Percentiles rank a stretch among this genome's conserved stretches.
phyloP scores from a whole-genome alignment of 2,113 vertebrate genomes.

The Laticauda colubrina region DNA sequence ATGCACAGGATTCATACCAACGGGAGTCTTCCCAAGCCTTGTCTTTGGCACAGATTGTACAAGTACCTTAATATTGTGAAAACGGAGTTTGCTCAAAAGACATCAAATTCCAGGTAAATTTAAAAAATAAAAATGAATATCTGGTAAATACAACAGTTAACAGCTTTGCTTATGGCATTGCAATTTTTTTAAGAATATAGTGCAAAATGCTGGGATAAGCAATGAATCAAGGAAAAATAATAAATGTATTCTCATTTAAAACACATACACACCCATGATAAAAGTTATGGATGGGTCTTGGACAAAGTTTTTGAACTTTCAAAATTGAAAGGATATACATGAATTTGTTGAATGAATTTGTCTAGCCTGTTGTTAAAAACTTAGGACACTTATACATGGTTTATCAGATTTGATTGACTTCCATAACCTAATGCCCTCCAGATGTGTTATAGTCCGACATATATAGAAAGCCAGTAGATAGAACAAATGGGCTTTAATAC shows the following conservation, averaged over 20 bases:
- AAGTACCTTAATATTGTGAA: constrained; percentile 91
- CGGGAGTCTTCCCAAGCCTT: constrained; percentile 89
- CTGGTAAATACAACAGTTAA: constrained; percentile 42
- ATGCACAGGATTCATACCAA: constrained; percentile 94
- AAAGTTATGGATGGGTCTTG: background rate
- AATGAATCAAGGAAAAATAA: background rate
- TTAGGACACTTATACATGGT: background rate
- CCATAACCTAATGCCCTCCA: background rate
- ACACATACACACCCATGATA: background rate
- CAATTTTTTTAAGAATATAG: fast-evolving
- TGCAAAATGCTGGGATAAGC: fast-evolving
- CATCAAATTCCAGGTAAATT: constrained; percentile 78
- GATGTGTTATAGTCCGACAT: background rate
- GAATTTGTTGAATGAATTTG: background rate
- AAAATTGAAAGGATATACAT: background rate
- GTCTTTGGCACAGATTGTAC: constrained; percentile 91
- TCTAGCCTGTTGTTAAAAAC: background rate
- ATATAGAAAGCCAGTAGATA: background rate
- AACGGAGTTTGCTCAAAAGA: constrained; percentile 77
- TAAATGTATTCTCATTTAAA: background rate
- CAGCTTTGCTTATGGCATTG: background rate
- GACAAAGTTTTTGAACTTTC: background rate
- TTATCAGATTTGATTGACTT: background rate
- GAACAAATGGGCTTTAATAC: background rate
- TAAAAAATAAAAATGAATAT: constrained; percentile 46